Base-by-base conservation (phyloP, 2,888 invertebrate species). In the Melitaea athalia region DNA sequence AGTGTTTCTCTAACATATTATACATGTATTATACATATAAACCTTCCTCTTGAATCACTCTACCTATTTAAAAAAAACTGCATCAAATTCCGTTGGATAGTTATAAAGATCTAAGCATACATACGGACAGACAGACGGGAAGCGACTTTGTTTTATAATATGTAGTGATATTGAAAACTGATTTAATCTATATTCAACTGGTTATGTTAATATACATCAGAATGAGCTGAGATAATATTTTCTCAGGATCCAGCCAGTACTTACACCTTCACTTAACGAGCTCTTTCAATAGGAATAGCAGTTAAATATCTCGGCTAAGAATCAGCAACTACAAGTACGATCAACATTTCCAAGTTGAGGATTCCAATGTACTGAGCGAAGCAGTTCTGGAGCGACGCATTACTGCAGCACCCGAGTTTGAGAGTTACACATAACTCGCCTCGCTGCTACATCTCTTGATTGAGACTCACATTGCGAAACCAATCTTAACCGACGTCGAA, bases 301-400 rank as follows among this genome's bases (percentile, higher is more conserved):
- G 6, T 38, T 5, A 31, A 38, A 38, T 33, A 0, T 7, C 6
- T n/a, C 14, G 2, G n/a, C 7, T 57, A 42, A 38, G n/a, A 57
- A 57, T 42, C 33, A 33, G 38, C n/a, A 31, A 15, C 15, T 11
- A 15, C 15, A 57, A 42, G 38, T 57, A 57, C 15, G 38, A 57
- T 57, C 42, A 57, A 15, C 38, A 38, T 57, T 31, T 33, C 57
- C 52, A 43, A 68, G 8, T 33, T 45, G 17, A n/a, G 62, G 45
- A 59, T 47, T 53, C 17, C 45, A n/a, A 45, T 57, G 47, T 24
- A 63, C 53, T 45, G n/a, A 53, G n/a, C 45, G 53, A 47, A 53
- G 63, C 59, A 68, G 52, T 68, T 68, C 59, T n/a, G 53, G 52
- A 68, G 45, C 52, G 45, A 49, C 59, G 59, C 63, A 63, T 64